Evolutionary conservation across 2,113 vertebrate genomes (phyloP).

Genomic region (Trochalopteron elliotii): DNA sequence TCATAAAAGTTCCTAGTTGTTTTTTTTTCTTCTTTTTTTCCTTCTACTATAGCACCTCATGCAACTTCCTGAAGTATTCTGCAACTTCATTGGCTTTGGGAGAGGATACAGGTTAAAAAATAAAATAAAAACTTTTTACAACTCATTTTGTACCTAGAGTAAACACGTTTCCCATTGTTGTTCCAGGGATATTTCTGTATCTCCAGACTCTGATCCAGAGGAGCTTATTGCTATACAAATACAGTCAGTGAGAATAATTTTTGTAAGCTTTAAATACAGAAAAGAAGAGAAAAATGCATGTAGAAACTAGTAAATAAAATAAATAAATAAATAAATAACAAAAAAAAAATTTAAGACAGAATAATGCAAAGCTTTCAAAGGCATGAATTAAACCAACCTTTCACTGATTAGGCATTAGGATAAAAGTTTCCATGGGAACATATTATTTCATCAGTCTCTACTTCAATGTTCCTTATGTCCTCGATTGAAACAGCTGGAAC

Average conservation of each 20-base stretch:
- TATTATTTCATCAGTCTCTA: slow-evolving; percentile 34
- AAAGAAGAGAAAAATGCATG: not conserved
- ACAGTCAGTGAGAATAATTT: not conserved
- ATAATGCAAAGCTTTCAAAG: slow-evolving; percentile 6
- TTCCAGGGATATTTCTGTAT: not conserved
- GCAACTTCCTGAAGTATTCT: not conserved
- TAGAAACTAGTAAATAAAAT: not conserved
- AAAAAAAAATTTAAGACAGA: not conserved
- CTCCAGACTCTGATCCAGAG: not conserved
- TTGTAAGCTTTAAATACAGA: not conserved
- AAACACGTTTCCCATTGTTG: not conserved
- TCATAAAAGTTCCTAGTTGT: not conserved
- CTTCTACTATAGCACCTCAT: not conserved
- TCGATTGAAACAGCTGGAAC: slow-evolving; percentile 33
- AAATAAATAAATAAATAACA: not conserved
- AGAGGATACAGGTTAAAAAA: not conserved
- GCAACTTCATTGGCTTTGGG: not conserved
- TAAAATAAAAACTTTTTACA: not conserved
- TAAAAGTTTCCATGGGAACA: slow-evolving; percentile 50
- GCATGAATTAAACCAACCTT: slow-evolving; percentile 26
- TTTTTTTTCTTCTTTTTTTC: not conserved
- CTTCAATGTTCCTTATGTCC: slow-evolving; percentile 20
- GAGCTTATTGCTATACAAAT: not conserved
- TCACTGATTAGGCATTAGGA: slow-evolving; percentile 6
- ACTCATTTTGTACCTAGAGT: not conserved